Evolutionary conservation across 64 coral and sea anemone species (phyloP), one percentile per base, ranked within the genome.

Genomic region (Porites lutea): DNA sequence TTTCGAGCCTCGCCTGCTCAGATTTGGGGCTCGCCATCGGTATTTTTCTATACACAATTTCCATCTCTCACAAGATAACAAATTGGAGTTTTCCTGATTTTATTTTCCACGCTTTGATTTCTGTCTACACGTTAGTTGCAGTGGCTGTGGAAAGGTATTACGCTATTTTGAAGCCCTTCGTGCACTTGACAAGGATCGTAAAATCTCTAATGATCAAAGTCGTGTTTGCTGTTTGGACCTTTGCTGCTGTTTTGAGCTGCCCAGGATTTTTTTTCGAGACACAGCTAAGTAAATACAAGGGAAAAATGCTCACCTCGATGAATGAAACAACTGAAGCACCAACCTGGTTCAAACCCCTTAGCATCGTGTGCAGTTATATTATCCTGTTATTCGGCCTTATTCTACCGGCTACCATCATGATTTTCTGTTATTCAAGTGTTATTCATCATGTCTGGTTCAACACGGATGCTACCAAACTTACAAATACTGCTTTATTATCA

Each of bases 81-180:
- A 12, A 13, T 6, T 19, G 14, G 2, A 16, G 14, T 46, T 4
- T 6, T 51, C 1, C 19, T 7, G 75, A 78, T 3, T 78, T 78
- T 9, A 8, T 78, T n/a, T n/a, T 78, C 50, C 50, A 78, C 15
- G 74, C 49, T 11, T 2, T 54, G 49, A 18, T 19, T 54, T 78
- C 75, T 9, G 22, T 78, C 3, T 21, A 54, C 16, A 65, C 53
- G 2, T 50, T 89, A 5, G 58, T 89, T 2, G 87, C 72, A 10
- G 19, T 89, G 16, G 74, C 87, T 4, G 19, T 89, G 55, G 87
- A 89, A 18, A 78, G 87, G 51, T 89, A 89, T 54, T 76, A 68
- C 2, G 87, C 87, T 15, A 62, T 89, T 37, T 60, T 89, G 73
- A 89, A 78, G 47, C 72, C 87, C 21, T 89, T 78, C n/a, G 46